Conservation (phyloP, 2,888 invertebrate species). For the Cantharis rustica region DNA sequence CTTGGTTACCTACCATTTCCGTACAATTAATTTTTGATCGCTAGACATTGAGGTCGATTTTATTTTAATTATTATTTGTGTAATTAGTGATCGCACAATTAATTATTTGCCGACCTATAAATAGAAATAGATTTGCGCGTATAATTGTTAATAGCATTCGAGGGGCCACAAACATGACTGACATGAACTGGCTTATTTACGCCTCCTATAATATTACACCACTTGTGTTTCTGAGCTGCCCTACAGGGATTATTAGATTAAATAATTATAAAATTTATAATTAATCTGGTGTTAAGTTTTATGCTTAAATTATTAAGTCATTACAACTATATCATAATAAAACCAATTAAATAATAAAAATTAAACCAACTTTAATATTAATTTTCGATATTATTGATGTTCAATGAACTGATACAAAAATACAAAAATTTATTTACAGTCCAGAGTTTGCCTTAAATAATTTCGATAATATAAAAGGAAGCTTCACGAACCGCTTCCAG, state of each 20-base stretch:
- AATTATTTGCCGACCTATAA: not conserved
- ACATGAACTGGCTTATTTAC: constrained; percentile 10
- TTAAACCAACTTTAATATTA: no score
- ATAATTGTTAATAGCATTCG: not conserved
- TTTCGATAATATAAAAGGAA: no score
- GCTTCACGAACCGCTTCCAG: no score
- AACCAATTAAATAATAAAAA: no score
- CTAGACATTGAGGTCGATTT: not conserved
- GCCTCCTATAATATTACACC: constrained; percentile 5
- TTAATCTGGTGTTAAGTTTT: not conserved
- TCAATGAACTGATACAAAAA: no score
- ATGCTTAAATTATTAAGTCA: not conserved
- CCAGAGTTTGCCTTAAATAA: no score
- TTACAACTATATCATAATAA: no score
- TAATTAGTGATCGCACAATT: not conserved
- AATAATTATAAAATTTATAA: not conserved
- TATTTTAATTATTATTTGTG: not conserved
- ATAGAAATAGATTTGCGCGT: not conserved
- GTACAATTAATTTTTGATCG: not conserved
- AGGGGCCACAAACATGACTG: constrained; percentile 6
- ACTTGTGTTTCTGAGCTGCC: constrained; percentile 1
- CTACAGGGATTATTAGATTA: not conserved
- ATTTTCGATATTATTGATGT: no score
- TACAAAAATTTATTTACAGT: no score
- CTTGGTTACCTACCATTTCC: not conserved